phyloP scores from a whole-genome alignment of 2,113 vertebrate species.

The Anolis carolinensis region DNA sequence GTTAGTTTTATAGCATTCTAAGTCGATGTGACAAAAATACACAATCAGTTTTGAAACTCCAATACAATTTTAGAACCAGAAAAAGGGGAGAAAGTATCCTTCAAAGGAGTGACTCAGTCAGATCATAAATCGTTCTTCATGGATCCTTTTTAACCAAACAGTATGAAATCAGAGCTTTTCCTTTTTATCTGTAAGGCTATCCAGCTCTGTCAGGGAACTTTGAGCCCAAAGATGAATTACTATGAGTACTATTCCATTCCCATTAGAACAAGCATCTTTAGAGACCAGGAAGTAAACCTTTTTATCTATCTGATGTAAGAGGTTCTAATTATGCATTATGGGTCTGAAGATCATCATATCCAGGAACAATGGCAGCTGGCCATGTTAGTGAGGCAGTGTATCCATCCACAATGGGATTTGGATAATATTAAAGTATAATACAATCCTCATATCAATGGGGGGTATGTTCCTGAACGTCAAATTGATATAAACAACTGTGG shows the following conservation, averaged over 20 bases:
- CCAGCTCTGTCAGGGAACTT: background rate
- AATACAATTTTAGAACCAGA: background rate
- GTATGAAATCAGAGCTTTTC: background rate
- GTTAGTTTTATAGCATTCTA: constrained; percentile 8
- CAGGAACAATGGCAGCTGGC: no score
- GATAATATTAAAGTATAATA: no score
- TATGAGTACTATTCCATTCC: background rate
- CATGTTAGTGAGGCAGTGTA: no score
- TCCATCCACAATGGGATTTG: no score
- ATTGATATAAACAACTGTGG: no score
- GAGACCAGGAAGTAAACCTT: background rate
- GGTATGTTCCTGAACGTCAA: no score
- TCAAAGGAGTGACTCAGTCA: background rate
- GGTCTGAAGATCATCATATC: no score
- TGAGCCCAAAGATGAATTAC: background rate
- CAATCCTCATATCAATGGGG: no score
- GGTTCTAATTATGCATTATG: no score
- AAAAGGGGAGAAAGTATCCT: background rate
- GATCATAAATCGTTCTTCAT: background rate
- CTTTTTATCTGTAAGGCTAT: background rate
- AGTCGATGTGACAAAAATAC: constrained; percentile 20
- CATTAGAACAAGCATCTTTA: background rate
- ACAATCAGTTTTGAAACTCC: constrained; percentile 7
- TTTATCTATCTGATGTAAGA: no score
- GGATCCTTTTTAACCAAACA: background rate